A percentile compares a stretch with the other conserved stretches of the same genome.
These are phyloP conservation scores for Eupeodes latifasciatus DNA, from an alignment of 2,888 invertebrate genomes.

Conservation along the genomic window DNA sequence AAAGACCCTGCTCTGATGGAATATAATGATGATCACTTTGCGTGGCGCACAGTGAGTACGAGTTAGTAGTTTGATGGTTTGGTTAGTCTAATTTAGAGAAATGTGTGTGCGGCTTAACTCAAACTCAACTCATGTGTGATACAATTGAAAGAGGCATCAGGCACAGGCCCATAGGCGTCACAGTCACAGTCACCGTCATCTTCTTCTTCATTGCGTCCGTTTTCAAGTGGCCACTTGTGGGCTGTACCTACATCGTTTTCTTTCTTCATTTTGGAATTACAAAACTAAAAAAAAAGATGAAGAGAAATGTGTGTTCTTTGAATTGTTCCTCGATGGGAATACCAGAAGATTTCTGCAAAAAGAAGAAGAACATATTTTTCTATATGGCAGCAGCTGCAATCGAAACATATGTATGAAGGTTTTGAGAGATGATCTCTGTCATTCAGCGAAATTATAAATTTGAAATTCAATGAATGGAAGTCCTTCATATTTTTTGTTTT, in stretches of 20 bases:
- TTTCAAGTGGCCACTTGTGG: slow-evolving; percentile 75
- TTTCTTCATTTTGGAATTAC: slow-evolving; percentile 6
- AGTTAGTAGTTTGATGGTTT: slow-evolving; percentile 11
- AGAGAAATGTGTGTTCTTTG: slow-evolving; percentile 14
- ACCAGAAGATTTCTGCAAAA: slow-evolving; percentile 49
- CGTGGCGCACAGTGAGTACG: slow-evolving; percentile 30
- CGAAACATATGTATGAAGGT: slow-evolving; percentile 15
- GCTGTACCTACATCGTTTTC: slow-evolving; percentile 22
- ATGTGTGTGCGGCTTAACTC: slow-evolving; percentile 43
- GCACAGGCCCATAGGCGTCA: no score
- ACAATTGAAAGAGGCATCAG: neutral
- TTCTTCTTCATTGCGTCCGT: slow-evolving; percentile 21
- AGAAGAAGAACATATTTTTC: slow-evolving; percentile 32
- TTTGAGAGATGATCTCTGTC: slow-evolving; percentile 66
- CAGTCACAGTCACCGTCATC: slow-evolving; percentile 12
- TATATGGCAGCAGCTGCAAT: slow-evolving; percentile 47
- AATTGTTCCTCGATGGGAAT: slow-evolving; percentile 20
- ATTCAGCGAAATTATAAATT: slow-evolving; percentile 41
- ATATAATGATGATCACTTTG: slow-evolving; percentile 67
- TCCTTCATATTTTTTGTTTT: slow-evolving; percentile 65
- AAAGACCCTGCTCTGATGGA: neutral
- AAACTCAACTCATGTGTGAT: slow-evolving; percentile 36
- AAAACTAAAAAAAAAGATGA: neutral
- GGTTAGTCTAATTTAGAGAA: slow-evolving; percentile 56
- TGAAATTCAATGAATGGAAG: slow-evolving; percentile 60